phyloP scores from a whole-genome alignment of 2,888 invertebrate species.

The Napeogenes inachia region DNA sequence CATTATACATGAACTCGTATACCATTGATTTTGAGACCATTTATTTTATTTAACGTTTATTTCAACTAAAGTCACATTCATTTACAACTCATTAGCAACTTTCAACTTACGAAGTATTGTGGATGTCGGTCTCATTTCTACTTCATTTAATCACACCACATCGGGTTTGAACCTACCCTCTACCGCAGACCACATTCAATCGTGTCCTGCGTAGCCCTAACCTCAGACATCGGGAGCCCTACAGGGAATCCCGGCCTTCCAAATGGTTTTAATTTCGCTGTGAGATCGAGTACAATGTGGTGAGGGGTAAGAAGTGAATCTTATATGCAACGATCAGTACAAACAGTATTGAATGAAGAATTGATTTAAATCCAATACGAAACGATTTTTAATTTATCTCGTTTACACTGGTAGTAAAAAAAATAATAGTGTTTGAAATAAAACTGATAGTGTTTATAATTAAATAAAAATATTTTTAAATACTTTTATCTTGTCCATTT shows the following conservation, averaged over 20 bases:
- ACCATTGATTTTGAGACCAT: not conserved
- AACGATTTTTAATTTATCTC: too few species aligned
- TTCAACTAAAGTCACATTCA: constrained; percentile 27
- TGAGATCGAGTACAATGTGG: constrained; percentile 54
- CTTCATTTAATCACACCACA: constrained; percentile 52
- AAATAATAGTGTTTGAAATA: too few species aligned
- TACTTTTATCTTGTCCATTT: too few species aligned
- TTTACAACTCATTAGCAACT: constrained; percentile 33
- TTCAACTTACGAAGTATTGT: constrained; percentile 31
- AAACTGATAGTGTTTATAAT: too few species aligned
- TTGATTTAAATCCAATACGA: constrained; percentile 17
- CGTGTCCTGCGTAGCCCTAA: constrained; percentile 45
- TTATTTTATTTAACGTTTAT: constrained; percentile 21
- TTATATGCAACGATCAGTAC: constrained; percentile 24
- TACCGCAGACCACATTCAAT: constrained; percentile 67
- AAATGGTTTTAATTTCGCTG: constrained; percentile 56
- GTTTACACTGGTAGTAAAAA: too few species aligned
- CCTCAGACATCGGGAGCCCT: constrained; percentile 52
- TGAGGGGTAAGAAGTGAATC: constrained; percentile 49
- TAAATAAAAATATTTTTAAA: too few species aligned
- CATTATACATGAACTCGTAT: too few species aligned
- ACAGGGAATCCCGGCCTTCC: constrained; percentile 44
- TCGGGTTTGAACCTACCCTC: constrained; percentile 36
- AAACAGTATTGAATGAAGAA: constrained; percentile 24
- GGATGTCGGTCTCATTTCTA: constrained; percentile 27